These are phyloP conservation scores for Fragum fragum DNA, from an alignment of 2,888 invertebrate genomes.

Conservation along the genomic window DNA sequence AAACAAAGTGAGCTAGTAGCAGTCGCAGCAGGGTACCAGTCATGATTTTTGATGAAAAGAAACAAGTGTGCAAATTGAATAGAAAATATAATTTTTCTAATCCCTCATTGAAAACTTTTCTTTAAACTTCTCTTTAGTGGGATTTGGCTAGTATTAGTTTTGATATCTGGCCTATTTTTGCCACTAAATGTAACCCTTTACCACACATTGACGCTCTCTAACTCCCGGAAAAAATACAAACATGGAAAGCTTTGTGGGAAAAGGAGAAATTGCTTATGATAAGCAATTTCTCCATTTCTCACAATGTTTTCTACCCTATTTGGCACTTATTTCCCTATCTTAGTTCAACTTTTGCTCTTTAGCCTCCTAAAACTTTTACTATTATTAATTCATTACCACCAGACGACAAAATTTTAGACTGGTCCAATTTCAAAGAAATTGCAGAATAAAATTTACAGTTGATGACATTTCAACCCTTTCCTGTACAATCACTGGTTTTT, in stretches of 20 bases:
- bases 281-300: too few species aligned
- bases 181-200: neutral
- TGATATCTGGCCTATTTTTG: neutral
- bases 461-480: neutral
- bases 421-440: neutral
- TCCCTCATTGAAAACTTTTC: neutral
- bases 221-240: too few species aligned
- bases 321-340: too few species aligned
- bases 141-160: constrained; percentile 2
- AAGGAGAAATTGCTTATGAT: too few species aligned
- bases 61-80: neutral
- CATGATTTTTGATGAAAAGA: constrained; percentile 5
- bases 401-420: neutral
- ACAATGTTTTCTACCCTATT: too few species aligned
- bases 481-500: too few species aligned
- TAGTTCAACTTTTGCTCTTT: too few species aligned
- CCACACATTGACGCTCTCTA: too few species aligned
- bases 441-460: too few species aligned
- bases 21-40: neutral
- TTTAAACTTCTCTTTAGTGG: neutral
- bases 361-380: too few species aligned
- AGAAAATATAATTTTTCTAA: neutral
- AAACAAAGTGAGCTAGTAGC: constrained; percentile 8
- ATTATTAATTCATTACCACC: too few species aligned
- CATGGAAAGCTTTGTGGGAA: too few species aligned